Evolutionary conservation across 1,140 invertebrate species (phyloP), one percentile per base, ranked within the genome.

Genomic region (Diachasmimorpha longicaudata): DNA sequence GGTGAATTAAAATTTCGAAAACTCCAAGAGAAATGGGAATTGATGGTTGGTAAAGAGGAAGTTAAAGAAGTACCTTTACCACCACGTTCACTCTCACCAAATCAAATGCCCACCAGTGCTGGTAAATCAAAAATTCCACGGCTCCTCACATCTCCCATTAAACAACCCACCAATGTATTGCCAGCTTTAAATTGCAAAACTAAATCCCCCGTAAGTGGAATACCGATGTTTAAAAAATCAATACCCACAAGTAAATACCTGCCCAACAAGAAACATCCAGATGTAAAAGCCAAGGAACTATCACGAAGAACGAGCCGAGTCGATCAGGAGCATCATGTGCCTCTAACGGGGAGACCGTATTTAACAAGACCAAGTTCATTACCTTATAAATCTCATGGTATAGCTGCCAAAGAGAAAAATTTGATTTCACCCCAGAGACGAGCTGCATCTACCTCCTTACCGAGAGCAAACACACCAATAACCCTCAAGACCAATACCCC

Each of bases 21-120:
- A 39, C 85, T 97, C 37, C 95, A 96, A 82, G 92, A 95, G 84
- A 95, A 96, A 83, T 97, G 95, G 96, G 96, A 97, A 86, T 91
- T 94, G 84, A 90, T 96, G 75, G 92, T 90, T 80, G 86, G 89
- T 39, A 85, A 79, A 87, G 85, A 84, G n/a, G 36, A 36, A 19
- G n/a, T 21, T 13, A 55, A 19, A 55, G 48, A 55, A 14, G 4
- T n/a, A 69, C 89, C 87, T 44, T 48, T 83, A 5, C 25, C 78
- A 8, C 80, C 84, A 11, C 84, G 87, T 0, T 80, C 82, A 9
- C 89, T 89, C 0, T 74, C 80, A 0, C 89, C 90, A 4, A 36
- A 68, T 36, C 84, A 89, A 72, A 88, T 87, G 19, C 86, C 83
- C 6, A 79, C 80, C 1, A 81, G 70, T 72, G 76, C 81, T 46